A percentile compares a stretch with the other conserved stretches of the same genome.
Conservation (phyloP, 2,888 invertebrate genomes). For the Brachycybe producta region DNA sequence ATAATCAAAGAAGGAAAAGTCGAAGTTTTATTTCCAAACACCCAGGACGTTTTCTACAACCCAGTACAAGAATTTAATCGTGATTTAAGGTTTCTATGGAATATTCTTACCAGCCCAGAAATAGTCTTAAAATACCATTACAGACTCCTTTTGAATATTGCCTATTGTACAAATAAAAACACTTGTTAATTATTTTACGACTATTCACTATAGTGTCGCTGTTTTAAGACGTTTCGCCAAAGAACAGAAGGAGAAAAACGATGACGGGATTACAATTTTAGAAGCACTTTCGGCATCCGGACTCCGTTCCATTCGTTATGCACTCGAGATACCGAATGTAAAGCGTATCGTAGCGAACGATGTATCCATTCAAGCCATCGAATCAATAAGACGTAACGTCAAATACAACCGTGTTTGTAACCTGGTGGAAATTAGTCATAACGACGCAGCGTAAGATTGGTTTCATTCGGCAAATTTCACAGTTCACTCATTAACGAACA, state of each 20-base stretch:
- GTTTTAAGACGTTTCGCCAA: too few species aligned
- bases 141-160: too few species aligned
- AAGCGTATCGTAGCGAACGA: conserved; percentile 82
- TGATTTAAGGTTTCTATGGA: conserved; percentile 59
- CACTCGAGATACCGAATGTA: conserved; percentile 77
- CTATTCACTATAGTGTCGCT: too few species aligned
- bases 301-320: conserved; percentile 86
- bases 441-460: conserved; percentile 85
- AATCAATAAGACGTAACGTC: conserved; percentile 70
- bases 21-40: conserved; percentile 49
- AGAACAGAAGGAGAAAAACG: too few species aligned
- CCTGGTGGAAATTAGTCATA: conserved; percentile 58
- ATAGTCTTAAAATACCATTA: conserved; percentile 19
- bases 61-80: conserved; percentile 96
- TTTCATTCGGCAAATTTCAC: conserved; percentile 16
- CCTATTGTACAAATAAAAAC: too few species aligned
- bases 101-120: background rate
- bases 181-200: too few species aligned
- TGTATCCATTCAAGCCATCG: conserved; percentile 67
- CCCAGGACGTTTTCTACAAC: conserved; percentile 86
- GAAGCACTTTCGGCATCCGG: conserved; percentile 96
- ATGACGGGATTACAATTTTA: conserved; percentile 53
- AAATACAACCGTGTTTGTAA: conserved; percentile 57
- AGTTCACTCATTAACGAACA: background rate
- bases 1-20: conserved; percentile 59